Evolutionary conservation across 2,113 vertebrate genomes (phyloP), one percentile per base, ranked within the genome.

Genomic region (Beaufortia kweichowensis): DNA sequence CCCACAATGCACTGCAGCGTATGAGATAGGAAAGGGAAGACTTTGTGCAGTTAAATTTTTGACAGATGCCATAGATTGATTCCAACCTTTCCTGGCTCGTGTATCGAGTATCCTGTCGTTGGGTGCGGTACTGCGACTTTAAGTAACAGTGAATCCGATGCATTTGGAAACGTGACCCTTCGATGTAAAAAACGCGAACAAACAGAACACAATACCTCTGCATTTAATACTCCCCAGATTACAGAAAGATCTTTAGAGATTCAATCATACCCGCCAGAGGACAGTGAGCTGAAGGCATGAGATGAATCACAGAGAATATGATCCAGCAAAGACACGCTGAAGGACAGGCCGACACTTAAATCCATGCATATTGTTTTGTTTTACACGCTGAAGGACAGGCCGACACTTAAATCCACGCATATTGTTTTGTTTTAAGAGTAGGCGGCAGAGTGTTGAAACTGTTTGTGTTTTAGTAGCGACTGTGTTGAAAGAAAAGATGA

Each of bases 61-160:
- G 78, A 78, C 59, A 57, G 60, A 76, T 62, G 23, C 17, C 31
- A 79, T 76, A 64, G 72, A 76, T 76, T 70, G 71, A 81, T 57
- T 79, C 24, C 29, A 64, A 60, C 48, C 60, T 56, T 62, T 72
- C 71, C 55, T 79, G 43, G 39, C 66, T 41, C 21, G 31, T 17
- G 67, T 71, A 76, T 81, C 43, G 23, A 53, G 79, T 77, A 74
- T 81, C 43, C 15, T 23, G 14, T n/a, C 41, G 17, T 11, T 24
- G 33, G 55, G 21, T 72, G 53, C n/a, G 17, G 31, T 12, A 26
- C 21, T 46, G 48, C 12, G 17, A 1, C 9, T 28, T n/a, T 55
- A 65, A 67, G 35, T 75, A 66, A 61, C 62, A 61, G 31, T 17
- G 9, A 31, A 64, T 31, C 28, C 35, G 28, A 75, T 39, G 59